Evolutionary conservation across 1,140 invertebrate species (phyloP).

Genomic region (Pectinophora gossypiella): DNA sequence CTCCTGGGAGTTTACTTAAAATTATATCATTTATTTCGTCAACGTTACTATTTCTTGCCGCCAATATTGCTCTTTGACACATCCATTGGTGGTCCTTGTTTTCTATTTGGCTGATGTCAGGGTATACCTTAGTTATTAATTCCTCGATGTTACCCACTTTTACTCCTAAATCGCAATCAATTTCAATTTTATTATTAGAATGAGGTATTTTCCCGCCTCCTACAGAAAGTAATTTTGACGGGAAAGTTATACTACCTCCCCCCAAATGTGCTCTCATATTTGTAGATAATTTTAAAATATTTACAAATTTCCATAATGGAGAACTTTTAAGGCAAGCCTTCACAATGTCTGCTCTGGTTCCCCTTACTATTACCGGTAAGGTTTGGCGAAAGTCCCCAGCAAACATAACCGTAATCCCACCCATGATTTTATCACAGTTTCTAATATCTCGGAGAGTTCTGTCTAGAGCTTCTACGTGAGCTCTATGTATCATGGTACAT

Average conservation of each 20-base stretch:
- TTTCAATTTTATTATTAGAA: background rate
- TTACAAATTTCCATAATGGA: constrained; percentile 44
- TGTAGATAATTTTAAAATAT: constrained; percentile 37
- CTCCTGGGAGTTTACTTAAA: constrained; percentile 21
- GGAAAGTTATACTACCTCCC: constrained; percentile 24
- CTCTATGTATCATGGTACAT: constrained; percentile 28
- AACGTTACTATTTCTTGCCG: constrained; percentile 25
- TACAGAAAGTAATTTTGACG: constrained; percentile 41
- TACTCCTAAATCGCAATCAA: constrained; percentile 2
- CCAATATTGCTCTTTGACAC: constrained; percentile 42
- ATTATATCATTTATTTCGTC: constrained; percentile 12
- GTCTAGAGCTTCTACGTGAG: constrained; percentile 21
- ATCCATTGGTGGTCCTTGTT: constrained; percentile 37
- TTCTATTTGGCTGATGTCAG: constrained; percentile 21
- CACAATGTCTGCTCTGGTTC: constrained; percentile 22
- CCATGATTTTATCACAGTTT: constrained; percentile 27
- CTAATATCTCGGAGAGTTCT: constrained; percentile 24
- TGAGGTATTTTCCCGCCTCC: constrained; percentile 40
- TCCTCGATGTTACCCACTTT: background rate
- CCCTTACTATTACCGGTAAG: constrained; percentile 21
- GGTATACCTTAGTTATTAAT: constrained; percentile 23
- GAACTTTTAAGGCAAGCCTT: constrained; percentile 54
- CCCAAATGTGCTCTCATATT: constrained; percentile 42
- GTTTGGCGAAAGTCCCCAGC: constrained; percentile 33
- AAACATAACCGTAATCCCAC: constrained; percentile 51